A percentile compares a stretch with the other conserved stretches of the same genome.
These are phyloP conservation scores for Yponomeuta plumbellus DNA, from an alignment of 2,888 invertebrate species.

Conservation along the genomic window DNA sequence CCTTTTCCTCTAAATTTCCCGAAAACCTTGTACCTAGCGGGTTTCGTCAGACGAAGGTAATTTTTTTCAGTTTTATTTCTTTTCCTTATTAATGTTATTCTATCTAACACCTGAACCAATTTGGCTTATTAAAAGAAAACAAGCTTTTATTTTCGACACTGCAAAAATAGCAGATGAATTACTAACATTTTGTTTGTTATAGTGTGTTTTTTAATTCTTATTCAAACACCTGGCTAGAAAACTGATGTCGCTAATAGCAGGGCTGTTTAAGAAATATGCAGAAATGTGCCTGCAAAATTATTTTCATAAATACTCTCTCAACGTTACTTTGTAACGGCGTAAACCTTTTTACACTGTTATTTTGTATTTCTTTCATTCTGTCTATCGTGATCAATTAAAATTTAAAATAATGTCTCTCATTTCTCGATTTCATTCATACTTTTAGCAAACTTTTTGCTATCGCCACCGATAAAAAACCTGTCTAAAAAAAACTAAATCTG, in stretches of 20 bases:
- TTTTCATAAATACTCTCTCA: no score
- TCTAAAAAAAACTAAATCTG: no score
- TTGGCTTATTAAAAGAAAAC: background rate
- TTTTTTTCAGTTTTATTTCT: constrained; percentile 49
- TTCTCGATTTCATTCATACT: no score
- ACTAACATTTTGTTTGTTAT: background rate
- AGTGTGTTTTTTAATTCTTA: background rate
- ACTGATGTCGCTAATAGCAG: background rate
- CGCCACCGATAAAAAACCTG: no score
- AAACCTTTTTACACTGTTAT: no score
- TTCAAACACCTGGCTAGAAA: background rate
- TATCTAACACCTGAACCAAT: constrained; percentile 5
- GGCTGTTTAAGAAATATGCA: no score
- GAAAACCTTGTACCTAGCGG: constrained; percentile 60
- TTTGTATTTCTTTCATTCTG: no score
- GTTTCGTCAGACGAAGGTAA: constrained; percentile 61
- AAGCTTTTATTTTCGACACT: background rate
- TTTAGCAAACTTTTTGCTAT: no score
- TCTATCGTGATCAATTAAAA: no score
- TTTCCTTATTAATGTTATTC: constrained; percentile 24
- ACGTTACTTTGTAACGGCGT: no score
- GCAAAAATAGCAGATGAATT: background rate
- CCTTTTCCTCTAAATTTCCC: constrained; percentile 32
- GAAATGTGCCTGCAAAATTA: no score
- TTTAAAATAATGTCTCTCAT: no score